Conservation (phyloP, 2,888 invertebrate genomes). For the Girardia tigrina region DNA sequence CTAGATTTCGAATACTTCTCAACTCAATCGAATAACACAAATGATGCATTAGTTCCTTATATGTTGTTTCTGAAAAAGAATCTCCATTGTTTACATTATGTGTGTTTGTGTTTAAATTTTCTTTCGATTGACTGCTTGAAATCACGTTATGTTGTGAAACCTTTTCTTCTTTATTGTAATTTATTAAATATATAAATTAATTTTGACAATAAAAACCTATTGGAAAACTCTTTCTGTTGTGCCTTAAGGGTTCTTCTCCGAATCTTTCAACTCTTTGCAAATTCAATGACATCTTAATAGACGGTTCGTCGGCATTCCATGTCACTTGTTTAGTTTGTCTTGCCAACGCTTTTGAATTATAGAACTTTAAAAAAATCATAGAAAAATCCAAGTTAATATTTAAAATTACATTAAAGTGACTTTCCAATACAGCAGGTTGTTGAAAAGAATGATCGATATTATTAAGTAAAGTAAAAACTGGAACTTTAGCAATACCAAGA, state of each 20-base stretch:
- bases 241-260: neutral
- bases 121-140: too few relatives aligned
- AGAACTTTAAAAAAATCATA: neutral
- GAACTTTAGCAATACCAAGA: constrained; percentile 45
- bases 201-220: too few relatives aligned
- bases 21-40: constrained; percentile 47
- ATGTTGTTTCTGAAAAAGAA: neutral
- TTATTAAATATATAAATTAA: too few relatives aligned
- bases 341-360: neutral
- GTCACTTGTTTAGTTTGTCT: neutral
- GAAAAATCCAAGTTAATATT: neutral
- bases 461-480: constrained; percentile 43
- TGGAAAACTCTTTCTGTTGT: neutral
- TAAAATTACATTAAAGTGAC: neutral
- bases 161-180: too few relatives aligned
- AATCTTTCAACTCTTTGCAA: neutral
- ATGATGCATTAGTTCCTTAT: constrained; percentile 40
- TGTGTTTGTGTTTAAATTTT: too few relatives aligned
- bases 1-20: constrained; percentile 42
- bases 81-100: too few relatives aligned
- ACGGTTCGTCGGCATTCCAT: neutral
- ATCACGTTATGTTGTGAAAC: too few relatives aligned
- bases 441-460: constrained; percentile 36
- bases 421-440: neutral
- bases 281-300: neutral